These are phyloP conservation scores for Bombus polaris DNA, from an alignment of 1,140 invertebrate genomes.

Conservation along the genomic window DNA sequence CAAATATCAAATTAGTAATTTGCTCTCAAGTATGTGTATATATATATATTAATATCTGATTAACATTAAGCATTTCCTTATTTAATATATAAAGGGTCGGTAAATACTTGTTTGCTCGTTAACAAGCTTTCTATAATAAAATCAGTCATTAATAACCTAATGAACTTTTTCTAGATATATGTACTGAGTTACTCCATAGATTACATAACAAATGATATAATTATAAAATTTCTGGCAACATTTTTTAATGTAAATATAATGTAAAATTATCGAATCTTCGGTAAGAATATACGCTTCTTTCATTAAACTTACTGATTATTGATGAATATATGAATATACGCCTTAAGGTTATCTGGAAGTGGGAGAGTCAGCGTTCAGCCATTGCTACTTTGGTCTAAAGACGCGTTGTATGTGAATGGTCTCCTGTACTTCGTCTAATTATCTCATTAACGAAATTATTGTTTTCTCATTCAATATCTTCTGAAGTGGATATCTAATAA, in stretches of 20 bases:
- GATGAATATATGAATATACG: neutral
- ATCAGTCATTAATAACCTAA: neutral
- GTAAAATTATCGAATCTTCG: neutral
- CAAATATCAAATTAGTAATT: neutral
- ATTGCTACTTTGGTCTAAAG: slow-evolving; percentile 11
- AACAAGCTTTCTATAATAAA: neutral
- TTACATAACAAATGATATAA: neutral
- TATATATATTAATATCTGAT: neutral
- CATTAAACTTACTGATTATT: neutral
- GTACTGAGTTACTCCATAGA: neutral
- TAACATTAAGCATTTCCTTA: neutral
- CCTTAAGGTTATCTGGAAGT: slow-evolving; percentile 17
- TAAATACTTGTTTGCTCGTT: neutral
- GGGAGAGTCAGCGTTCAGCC: slow-evolving; percentile 29
- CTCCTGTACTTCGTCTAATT: neutral
- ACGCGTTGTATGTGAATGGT: neutral
- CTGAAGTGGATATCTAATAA: neutral
- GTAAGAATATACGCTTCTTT: neutral
- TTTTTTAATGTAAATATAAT: neutral
- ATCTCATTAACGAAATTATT: neutral
- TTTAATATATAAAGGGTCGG: neutral
- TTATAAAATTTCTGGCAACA: neutral
- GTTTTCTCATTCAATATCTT: neutral
- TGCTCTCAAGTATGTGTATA: no score
- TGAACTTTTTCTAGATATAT: neutral